These are phyloP conservation scores for Bryconaethiops microstoma DNA, from an alignment of 2,797 vertebrate genomes.

Conservation along the genomic window DNA sequence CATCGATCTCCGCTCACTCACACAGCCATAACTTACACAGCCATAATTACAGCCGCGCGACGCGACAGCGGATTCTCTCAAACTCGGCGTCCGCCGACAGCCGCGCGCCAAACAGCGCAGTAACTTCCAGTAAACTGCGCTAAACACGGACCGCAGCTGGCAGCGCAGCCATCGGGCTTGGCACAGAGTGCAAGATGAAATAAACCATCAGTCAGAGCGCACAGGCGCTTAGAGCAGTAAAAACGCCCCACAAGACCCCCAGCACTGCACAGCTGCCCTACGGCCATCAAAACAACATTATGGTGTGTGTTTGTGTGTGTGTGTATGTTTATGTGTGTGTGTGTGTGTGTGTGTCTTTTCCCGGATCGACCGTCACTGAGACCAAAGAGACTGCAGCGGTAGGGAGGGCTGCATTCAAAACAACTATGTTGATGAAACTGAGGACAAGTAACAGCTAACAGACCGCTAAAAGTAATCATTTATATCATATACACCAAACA, in stretches of 20 bases:
- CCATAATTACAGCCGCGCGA: slow-evolving; percentile 56
- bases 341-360: not conserved
- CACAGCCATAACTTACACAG: slow-evolving; percentile 58
- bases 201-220: slow-evolving; percentile 59
- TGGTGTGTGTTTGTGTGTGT: not conserved
- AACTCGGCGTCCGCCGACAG: slow-evolving; percentile 54
- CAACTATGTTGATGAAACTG: not conserved
- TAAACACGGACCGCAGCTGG: slow-evolving; percentile 74
- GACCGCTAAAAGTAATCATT: no score
- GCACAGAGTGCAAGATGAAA: slow-evolving; percentile 53
- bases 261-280: slow-evolving; percentile 42
- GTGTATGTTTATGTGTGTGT: not conserved
- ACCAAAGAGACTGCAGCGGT: not conserved
- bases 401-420: slow-evolving; percentile 12
- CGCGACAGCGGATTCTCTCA: slow-evolving; percentile 41
- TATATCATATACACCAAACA: no score
- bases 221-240: slow-evolving; percentile 66
- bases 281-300: slow-evolving; percentile 24
- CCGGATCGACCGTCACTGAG: not conserved
- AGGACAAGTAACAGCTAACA: not conserved
- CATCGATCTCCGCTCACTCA: not conserved
- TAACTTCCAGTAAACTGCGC: slow-evolving; percentile 78
- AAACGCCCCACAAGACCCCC: slow-evolving; percentile 56
- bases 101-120: slow-evolving; percentile 69
- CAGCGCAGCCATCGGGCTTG: slow-evolving; percentile 72